Evolutionary conservation across 2,797 vertebrate genomes (phyloP).

Genomic region (Galago senegalensis): DNA sequence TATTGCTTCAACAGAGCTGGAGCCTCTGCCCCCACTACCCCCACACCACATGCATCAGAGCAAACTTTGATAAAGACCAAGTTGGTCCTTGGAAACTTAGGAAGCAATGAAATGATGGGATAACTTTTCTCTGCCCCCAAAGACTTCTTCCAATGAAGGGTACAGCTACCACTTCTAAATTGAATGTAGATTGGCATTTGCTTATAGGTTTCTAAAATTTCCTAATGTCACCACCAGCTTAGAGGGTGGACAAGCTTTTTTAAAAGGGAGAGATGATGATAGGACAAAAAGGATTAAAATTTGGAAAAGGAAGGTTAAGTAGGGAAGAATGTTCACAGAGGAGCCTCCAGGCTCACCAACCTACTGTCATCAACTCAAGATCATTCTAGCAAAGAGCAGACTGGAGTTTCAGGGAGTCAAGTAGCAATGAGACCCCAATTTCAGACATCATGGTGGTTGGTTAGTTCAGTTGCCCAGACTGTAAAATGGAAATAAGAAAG

Average conservation of each 20-base stretch:
- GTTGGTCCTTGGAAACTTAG: not conserved
- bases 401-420: not conserved
- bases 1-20: not conserved
- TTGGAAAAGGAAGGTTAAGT: not conserved
- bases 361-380: not conserved
- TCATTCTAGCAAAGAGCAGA: not conserved
- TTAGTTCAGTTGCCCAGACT: not conserved
- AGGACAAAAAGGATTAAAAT: not conserved
- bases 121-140: slow-evolving; percentile 3
- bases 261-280: not conserved
- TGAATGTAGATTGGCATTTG: not conserved
- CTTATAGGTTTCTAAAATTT: slow-evolving; percentile 23
- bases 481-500: not conserved
- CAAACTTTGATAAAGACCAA: not conserved
- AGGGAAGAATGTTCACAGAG: not conserved
- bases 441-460: not conserved
- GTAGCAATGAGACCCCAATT: not conserved
- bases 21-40: not conserved
- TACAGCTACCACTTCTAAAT: not conserved
- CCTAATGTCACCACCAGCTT: not conserved
- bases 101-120: not conserved
- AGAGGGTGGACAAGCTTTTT: not conserved
- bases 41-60: not conserved
- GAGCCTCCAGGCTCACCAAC: not conserved
- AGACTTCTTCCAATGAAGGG: not conserved